These are phyloP conservation scores for Himalopsyche japonica DNA, from an alignment of 2,888 invertebrate species.

Conservation along the genomic window DNA sequence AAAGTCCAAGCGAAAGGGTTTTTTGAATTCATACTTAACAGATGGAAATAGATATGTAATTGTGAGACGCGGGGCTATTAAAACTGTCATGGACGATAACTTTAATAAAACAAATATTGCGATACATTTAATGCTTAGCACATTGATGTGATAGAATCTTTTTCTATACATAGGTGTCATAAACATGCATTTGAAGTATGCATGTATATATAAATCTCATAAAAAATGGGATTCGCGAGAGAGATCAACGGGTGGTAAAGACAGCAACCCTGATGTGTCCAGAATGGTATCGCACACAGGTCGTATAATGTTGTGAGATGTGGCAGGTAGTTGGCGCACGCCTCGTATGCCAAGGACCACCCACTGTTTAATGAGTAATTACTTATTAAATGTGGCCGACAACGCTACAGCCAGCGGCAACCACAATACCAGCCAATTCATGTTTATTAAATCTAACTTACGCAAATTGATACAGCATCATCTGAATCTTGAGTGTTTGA, in stretches of 20 bases:
- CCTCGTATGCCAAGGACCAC: slow-evolving; percentile 20
- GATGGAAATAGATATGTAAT: no score
- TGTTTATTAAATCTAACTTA: background rate
- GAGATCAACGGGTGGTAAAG: slow-evolving; percentile 1
- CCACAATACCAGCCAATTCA: background rate
- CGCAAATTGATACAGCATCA: background rate
- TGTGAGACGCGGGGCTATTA: no score
- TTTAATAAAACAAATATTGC: no score
- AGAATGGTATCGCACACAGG: background rate
- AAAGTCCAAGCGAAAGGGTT: no score
- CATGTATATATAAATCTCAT: no score
- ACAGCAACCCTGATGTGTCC: slow-evolving; percentile 15
- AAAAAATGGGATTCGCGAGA: background rate
- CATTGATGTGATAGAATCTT: no score
- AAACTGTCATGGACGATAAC: no score
- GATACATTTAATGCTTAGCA: no score
- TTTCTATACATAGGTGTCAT: no score
- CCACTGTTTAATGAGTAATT: slow-evolving; percentile 37
- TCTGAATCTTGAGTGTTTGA: background rate
- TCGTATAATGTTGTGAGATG: background rate
- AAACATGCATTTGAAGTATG: no score
- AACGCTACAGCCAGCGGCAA: background rate
- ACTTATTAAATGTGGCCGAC: slow-evolving; percentile 25
- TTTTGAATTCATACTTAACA: no score
- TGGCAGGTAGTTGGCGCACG: slow-evolving; percentile 25